Evolutionary conservation across 2,797 vertebrate genomes (phyloP).

Genomic region (Cheirogaleus major): DNA sequence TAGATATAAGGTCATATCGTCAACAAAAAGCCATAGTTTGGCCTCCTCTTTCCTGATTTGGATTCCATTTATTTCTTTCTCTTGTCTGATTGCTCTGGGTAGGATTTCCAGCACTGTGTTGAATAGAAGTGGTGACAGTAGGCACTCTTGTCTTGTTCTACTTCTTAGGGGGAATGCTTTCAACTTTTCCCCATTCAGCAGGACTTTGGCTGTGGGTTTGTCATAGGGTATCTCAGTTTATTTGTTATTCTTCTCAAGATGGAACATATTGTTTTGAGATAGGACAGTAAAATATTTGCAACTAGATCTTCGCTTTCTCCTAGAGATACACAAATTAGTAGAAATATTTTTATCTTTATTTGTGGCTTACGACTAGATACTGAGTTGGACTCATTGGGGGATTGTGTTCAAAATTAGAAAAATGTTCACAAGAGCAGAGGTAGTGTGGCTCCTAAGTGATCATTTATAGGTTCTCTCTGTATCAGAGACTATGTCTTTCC

Average conservation of each 20-base stretch:
- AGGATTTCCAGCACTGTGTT: not conserved
- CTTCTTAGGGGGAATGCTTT: not conserved
- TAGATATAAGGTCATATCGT: not conserved
- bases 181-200: not conserved
- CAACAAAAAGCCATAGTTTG: not conserved
- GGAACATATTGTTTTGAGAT: not conserved
- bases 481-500: not conserved
- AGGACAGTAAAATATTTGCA: not conserved
- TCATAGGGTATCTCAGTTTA: not conserved
- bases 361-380: not conserved
- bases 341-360: not conserved
- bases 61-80: not conserved
- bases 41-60: not conserved
- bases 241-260: slow-evolving; percentile 4
- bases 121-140: not conserved
- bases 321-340: not conserved
- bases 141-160: not conserved
- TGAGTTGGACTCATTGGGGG: not conserved
- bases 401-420: not conserved
- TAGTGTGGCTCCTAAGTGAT: not conserved
- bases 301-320: not conserved
- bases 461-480: not conserved
- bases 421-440: not conserved
- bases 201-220: not conserved
- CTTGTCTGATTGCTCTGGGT: not conserved